Conservation (phyloP, 2,113 vertebrate species). For the zebrafish (Danio rerio) region GRCz12tu NC_133179.1:21164001-21164500, state of each 20-base stretch:
- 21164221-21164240: background rate
- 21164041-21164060: background rate
- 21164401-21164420: background rate
- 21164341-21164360: no score
- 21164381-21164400: background rate
- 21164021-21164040: no score
- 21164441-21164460: conserved; percentile 20
- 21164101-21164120: background rate
- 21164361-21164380: background rate
- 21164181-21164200: background rate
- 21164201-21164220: background rate
- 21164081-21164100: background rate
- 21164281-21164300: no score
- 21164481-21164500: background rate
- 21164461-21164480: background rate
- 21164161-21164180: background rate
- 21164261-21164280: background rate
- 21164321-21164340: no score
- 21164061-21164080: background rate
- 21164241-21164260: background rate
- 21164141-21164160: background rate
- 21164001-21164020: no score
- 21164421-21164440: background rate
- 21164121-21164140: background rate
- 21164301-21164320: background rate